Conservation (phyloP, 2,797 vertebrate genomes). For the Coregonus ussuriensis region DNA sequence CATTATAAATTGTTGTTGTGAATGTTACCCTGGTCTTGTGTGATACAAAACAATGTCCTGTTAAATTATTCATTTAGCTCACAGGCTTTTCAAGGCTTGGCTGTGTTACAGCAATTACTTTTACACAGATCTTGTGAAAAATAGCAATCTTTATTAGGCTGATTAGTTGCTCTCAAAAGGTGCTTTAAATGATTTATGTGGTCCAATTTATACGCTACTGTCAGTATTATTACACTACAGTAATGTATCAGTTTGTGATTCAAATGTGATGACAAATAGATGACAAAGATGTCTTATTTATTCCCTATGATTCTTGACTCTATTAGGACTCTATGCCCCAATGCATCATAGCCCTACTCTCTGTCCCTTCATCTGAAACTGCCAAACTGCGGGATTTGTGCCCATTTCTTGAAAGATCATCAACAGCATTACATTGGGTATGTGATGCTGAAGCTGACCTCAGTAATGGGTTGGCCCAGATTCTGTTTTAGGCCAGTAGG, state of each 20-base stretch:
- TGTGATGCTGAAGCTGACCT: constrained; percentile 1
- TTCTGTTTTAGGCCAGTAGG: background rate
- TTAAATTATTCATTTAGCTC: constrained; percentile 24
- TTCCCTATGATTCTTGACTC: background rate
- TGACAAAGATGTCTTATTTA: background rate
- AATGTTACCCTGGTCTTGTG: constrained; percentile 11
- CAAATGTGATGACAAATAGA: background rate
- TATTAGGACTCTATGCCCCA: background rate
- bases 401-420: background rate
- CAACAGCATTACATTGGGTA: background rate
- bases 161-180: background rate
- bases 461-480: background rate
- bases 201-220: background rate
- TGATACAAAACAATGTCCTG: constrained; percentile 7
- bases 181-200: too few relatives aligned
- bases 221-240: background rate
- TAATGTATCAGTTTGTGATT: background rate
- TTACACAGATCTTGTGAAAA: background rate
- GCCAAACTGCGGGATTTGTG: background rate
- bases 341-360: background rate
- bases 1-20: constrained; percentile 8
- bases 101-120: background rate
- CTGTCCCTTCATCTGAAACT: background rate
- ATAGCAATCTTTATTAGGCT: background rate
- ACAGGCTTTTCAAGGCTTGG: background rate